phyloP scores from a whole-genome alignment of 1,140 invertebrate species.

The Manduca sexta region DNA sequence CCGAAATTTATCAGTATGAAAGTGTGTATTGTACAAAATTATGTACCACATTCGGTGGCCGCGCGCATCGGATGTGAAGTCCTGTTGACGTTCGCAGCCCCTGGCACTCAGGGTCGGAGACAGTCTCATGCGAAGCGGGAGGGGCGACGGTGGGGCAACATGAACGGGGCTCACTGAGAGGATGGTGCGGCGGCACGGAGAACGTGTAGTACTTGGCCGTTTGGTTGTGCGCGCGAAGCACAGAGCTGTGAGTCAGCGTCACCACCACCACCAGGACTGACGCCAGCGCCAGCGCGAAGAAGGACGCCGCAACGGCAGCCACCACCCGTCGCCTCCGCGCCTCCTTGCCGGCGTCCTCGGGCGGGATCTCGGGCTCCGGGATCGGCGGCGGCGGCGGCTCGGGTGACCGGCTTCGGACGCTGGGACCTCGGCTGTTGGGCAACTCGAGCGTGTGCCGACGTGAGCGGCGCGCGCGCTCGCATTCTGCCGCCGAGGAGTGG shows the following conservation, averaged over 20 bases:
- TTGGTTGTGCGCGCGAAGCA: constrained; percentile 73
- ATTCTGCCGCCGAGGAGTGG: constrained; percentile 63
- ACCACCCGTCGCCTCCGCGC: constrained; percentile 78
- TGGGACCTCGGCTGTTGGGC: constrained; percentile 54
- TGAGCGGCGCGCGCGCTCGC: constrained; percentile 56
- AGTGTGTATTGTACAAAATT: not conserved
- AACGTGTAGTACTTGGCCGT: constrained; percentile 78
- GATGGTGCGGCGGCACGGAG: constrained; percentile 74
- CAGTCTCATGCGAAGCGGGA: constrained; percentile 72
- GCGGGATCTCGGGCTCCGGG: constrained; percentile 46
- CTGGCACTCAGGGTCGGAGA: constrained; percentile 65
- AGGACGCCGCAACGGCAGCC: constrained; percentile 78
- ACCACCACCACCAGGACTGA: constrained; percentile 81
- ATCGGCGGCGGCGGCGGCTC: constrained; percentile 49
- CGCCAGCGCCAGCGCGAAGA: constrained; percentile 78
- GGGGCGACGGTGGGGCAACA: constrained; percentile 71
- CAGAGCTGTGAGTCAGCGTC: constrained; percentile 79
- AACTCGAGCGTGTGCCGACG: constrained; percentile 57
- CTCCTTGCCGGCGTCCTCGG: constrained; percentile 63
- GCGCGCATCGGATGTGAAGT: constrained; percentile 37
- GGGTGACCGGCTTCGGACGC: constrained; percentile 53
- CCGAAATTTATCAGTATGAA: no score
- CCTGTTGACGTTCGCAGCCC: constrained; percentile 63
- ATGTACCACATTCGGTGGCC: constrained; percentile 51
- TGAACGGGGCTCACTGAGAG: constrained; percentile 73